These are phyloP conservation scores for Spilogale gracilis DNA, from an alignment of 2,113 vertebrate genomes.

Conservation along the genomic window DNA sequence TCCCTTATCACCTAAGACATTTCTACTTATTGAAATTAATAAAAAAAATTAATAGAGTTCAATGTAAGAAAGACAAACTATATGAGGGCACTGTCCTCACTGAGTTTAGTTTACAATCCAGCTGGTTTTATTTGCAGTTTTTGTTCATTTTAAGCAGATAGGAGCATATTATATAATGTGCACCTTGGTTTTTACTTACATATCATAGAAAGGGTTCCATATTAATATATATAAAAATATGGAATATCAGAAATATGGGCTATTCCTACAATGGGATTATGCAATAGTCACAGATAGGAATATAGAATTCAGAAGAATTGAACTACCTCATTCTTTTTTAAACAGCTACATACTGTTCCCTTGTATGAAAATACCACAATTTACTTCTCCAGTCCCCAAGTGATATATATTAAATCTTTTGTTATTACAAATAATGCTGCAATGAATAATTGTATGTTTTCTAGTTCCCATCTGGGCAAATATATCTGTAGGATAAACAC, in stretches of 20 bases:
- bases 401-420: slow-evolving; percentile 41
- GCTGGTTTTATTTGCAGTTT: slow-evolving; percentile 30
- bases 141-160: slow-evolving; percentile 39
- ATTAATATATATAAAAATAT: background rate
- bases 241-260: background rate
- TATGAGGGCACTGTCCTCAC: background rate
- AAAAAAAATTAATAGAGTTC: background rate
- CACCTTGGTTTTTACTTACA: background rate
- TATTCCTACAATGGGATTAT: background rate
- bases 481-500: background rate
- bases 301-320: slow-evolving; percentile 24
- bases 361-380: slow-evolving; percentile 16
- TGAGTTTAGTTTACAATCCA: slow-evolving; percentile 31
- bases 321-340: slow-evolving; percentile 13
- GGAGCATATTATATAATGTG: background rate
- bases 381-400: background rate
- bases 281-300: background rate
- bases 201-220: background rate
- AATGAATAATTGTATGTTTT: background rate
- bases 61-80: slow-evolving; percentile 31
- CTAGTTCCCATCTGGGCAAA: slow-evolving; percentile 13
- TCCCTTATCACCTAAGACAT: background rate
- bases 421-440: slow-evolving; percentile 20
- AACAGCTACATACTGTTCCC: slow-evolving; percentile 16
- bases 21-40: slow-evolving; percentile 29